phyloP scores from a whole-genome alignment of 2,888 invertebrate genomes.

The Dexiosoma caninum region DNA sequence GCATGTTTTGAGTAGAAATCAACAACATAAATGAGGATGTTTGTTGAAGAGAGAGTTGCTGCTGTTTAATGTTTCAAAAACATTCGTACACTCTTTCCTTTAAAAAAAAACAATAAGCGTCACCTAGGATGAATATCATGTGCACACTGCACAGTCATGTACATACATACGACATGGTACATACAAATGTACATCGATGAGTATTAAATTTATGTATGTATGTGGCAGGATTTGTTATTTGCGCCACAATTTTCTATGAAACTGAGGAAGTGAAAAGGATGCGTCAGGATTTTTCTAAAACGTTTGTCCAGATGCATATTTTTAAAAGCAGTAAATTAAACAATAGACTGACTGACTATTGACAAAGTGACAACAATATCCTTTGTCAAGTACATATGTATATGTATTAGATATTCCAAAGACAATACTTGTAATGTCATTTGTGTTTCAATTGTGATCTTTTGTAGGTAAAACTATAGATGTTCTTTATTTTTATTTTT shows the following conservation, averaged over 20 bases:
- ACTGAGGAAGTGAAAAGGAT: constrained; percentile 53
- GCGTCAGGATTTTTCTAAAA: background rate
- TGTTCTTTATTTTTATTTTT: background rate
- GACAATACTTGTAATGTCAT: background rate
- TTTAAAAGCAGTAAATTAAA: background rate
- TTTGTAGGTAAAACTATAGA: background rate
- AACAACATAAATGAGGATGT: constrained; percentile 32
- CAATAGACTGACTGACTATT: background rate
- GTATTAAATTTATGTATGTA: constrained; percentile 15
- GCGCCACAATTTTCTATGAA: constrained; percentile 49
- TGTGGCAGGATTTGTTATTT: background rate
- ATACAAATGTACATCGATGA: constrained; percentile 21
- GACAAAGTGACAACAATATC: background rate
- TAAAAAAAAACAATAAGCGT: background rate
- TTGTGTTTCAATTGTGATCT: background rate
- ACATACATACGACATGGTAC: no score
- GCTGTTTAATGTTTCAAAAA: background rate
- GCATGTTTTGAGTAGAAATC: constrained; percentile 65
- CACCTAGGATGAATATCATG: background rate
- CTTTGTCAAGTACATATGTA: no score
- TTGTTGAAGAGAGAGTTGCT: background rate
- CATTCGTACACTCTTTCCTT: background rate
- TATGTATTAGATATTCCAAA: no score
- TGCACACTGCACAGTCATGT: no score
- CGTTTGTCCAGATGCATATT: background rate